Evolutionary conservation across 1,140 invertebrate genomes (phyloP), one percentile per base, ranked within the genome.

Genomic region (Trichonephila clavipes): DNA sequence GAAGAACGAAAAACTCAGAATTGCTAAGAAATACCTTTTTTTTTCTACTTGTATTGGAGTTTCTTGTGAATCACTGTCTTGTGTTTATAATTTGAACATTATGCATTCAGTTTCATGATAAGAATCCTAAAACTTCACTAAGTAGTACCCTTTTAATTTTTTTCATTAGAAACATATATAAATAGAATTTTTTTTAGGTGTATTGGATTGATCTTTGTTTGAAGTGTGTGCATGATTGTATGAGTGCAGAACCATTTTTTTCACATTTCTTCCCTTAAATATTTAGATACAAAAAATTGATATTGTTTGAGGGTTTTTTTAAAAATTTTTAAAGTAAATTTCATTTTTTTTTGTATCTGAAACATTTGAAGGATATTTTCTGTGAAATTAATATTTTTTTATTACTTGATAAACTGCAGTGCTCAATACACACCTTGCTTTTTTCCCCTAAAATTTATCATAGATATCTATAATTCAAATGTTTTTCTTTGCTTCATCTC

Each of bases 351-450:
- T 51, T 51, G 51, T 51, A 51, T 51, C 51, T 51, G 51, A 51
- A 51, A 51, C 51, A 51, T 51, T 51, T 51, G 7, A 69, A 69
- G 14, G 14, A 10, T 69, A 12, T 69, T n/a, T 69, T 69, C 12
- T 69, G n/a, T 69, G 24, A 69, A 24, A 69, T 69, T 69, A 8
- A 69, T 34, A 77, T n/a, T 34, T 77, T 82, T 12, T 19, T 10
- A 82, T 82, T 18, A 16, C 34, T 24, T 82, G 19, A 82, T 82
- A 18, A 81, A 51, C 89, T 90, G 89, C 89, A 90, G 89, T 90
- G 89, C 89, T 90, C 89, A 90, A 90, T 90, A 90, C 89, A 90
- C 86, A 90, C 86, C 72, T 40, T 90, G 89, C 77, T 90, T 24
- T 85, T 28, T 24, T 1, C 7, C 44, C 51, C 58, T 85, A 61